Base-by-base conservation (phyloP, 2,888 invertebrate genomes). In the Diloba caeruleocephala region DNA sequence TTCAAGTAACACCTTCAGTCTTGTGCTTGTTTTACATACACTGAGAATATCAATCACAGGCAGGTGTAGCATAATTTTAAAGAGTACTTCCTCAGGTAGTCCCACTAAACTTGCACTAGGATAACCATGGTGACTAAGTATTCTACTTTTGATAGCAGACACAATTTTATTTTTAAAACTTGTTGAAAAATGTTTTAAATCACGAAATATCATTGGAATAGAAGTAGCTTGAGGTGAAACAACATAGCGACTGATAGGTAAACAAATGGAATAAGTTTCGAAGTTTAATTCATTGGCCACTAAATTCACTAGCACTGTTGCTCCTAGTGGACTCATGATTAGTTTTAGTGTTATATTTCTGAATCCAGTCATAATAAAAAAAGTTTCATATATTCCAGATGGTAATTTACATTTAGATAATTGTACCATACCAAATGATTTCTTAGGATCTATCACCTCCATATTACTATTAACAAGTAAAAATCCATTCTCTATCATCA, bases 101-200 rank as follows among this genome's bases (percentile, higher is more conserved):
- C 93, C 93, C 26, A 84, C 70, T 54, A 94, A 83, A 74, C 92
- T 92, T 21, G 92, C 91, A 82, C 89, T 90, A 3, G 88, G 80
- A 74, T 85, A 95, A 10, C 87, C 94, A 69, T 91, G 80, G 46
- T 82, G 71, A 45, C 79, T 88, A 12, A 95, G 79, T 65, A 95
- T 90, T 63, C 90, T 89, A 66, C 94, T 93, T 43, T 94, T 94
- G 29, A 95, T 89, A 19, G 95, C 94, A 23, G 92, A 85, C 26
- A 94, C 73, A 15, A 95, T 65, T 45, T 89, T 83, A 61, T 95
- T 92, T 69, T 95, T 95, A 52, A 95, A 88, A 45, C 86, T 89
- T 28, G 79, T 72, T 6, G 93, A 88, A 15, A 94, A 82, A 66
- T 94, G 90, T 64, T 90, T 90, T 28, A 95, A 62, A 45, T 91